These are phyloP conservation scores for Holothuria glaberrima DNA, from an alignment of 35 echinoderm and acorn worm species.

Conservation along the genomic window DNA sequence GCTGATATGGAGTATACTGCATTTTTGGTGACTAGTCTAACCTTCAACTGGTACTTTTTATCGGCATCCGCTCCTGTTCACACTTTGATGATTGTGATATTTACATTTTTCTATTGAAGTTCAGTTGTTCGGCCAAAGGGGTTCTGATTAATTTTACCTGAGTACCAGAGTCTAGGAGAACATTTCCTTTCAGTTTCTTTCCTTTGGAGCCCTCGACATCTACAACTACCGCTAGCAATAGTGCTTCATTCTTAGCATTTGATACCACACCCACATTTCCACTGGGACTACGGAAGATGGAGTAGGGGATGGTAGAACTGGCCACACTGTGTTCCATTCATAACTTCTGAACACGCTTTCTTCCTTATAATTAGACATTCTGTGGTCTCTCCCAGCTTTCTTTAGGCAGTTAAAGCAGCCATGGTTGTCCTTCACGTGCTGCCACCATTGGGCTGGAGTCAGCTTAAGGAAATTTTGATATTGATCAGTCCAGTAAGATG, in stretches of 20 bases:
- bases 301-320: constrained; percentile 47
- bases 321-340: constrained; percentile 32
- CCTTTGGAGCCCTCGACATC: constrained; percentile 11
- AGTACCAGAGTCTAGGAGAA: constrained; percentile 66
- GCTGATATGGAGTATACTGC: constrained; percentile 8
- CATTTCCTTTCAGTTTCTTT: constrained; percentile 29
- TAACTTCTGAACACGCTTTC: constrained; percentile 28
- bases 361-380: constrained; percentile 44
- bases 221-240: constrained; percentile 43
- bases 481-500: constrained; percentile 60
- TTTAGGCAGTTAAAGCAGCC: constrained; percentile 69
- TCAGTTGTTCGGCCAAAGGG: constrained; percentile 60
- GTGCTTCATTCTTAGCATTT: background rate
- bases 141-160: constrained; percentile 67
- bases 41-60: constrained; percentile 55
- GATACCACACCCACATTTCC: constrained; percentile 24
- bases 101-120: constrained; percentile 57
- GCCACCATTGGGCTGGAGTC: constrained; percentile 5
- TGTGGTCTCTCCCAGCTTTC: constrained; percentile 54
- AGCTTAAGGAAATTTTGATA: constrained; percentile 9
- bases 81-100: constrained; percentile 75
- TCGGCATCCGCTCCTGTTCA: constrained; percentile 75
- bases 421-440: constrained; percentile 57
- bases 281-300: background rate
- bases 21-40: constrained; percentile 25